Base-by-base conservation (phyloP, 2,113 vertebrate species). In the Helogale parvula region DNA sequence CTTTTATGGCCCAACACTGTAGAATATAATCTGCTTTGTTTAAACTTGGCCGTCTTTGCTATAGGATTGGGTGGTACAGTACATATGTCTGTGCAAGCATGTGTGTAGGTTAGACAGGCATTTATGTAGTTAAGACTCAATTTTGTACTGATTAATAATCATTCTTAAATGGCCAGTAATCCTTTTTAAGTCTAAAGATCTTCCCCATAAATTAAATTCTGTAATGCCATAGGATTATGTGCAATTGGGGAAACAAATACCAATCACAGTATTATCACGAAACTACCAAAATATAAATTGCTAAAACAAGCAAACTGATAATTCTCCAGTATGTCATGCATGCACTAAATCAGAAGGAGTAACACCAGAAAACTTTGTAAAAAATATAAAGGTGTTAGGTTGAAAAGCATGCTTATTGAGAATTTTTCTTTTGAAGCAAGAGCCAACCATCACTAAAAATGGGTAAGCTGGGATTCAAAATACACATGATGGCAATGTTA, bases 191-290 rank as follows among this genome's bases (percentile, higher is more conserved):
- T 86, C 79, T 68, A 80, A 79, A 63, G 41, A 79, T 93, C 69
- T 74, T 87, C 25, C 65, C 33, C 38, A 27, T n/a, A 69, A 87
- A 95, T 96, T 74, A 97, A 86, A 93, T 63, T 88, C 57, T 27
- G 5, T 82, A 95, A 95, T 50, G 12, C 23, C 66, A 72, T 2
- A 93, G 68, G 74, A 92, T 92, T 93, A 92, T 50, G 21, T 35
- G 31, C 41, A 33, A 23, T 5, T 60, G 85, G 10, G 38, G 79
- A 94, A 84, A 3, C 71, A 72, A 93, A 94, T 11, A 69, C n/a
- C 76, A 91, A 89, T 52, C 82, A 72, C 21, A 27, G 94, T 57
- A 93, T 84, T 57, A 77, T 63, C 12, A 63, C 27, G 35, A 31
- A 79, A 79, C 79, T 31, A 52, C 25, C 52, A 38, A 45, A 60